Conservation (phyloP, 2,113 vertebrate species). For the Strigops habroptila region DNA sequence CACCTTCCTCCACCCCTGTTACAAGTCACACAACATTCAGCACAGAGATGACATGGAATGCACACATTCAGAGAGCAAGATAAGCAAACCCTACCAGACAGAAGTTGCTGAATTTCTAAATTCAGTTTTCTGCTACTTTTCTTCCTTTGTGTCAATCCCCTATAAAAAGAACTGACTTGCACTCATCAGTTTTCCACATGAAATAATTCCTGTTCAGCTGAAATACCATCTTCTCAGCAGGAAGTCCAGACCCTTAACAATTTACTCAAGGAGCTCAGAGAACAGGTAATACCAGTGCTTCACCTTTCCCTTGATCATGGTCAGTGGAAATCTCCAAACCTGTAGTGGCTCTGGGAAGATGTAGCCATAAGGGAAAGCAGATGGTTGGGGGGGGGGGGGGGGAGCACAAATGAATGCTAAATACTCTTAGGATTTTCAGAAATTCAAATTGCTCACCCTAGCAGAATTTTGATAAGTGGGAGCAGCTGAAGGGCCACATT, state of each 20-base stretch:
- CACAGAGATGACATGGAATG: not conserved
- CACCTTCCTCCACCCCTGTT: not conserved
- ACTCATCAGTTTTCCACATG: not conserved
- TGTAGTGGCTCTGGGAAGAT: not conserved
- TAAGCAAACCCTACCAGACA: not conserved
- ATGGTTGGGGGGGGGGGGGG: not conserved
- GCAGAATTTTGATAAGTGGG: not conserved
- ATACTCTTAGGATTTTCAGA: not conserved
- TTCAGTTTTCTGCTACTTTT: not conserved
- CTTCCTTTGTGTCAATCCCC: not conserved
- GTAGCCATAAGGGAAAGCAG: not conserved
- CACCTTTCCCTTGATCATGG: not conserved
- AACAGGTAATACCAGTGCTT: not conserved
- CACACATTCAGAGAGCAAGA: not conserved
- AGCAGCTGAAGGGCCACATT: not conserved
- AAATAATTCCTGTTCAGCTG: not conserved
- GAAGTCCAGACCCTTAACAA: not conserved
- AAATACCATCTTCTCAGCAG: not conserved
- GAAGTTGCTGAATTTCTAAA: not conserved
- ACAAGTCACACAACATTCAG: not conserved
- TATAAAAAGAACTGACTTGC: not conserved
- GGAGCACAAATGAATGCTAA: not conserved
- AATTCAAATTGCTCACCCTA: not conserved
- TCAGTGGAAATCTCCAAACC: not conserved
- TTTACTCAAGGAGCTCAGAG: not conserved